Conservation (phyloP, 2,888 invertebrate species). For the Caenorhabditis sp. region DNA sequence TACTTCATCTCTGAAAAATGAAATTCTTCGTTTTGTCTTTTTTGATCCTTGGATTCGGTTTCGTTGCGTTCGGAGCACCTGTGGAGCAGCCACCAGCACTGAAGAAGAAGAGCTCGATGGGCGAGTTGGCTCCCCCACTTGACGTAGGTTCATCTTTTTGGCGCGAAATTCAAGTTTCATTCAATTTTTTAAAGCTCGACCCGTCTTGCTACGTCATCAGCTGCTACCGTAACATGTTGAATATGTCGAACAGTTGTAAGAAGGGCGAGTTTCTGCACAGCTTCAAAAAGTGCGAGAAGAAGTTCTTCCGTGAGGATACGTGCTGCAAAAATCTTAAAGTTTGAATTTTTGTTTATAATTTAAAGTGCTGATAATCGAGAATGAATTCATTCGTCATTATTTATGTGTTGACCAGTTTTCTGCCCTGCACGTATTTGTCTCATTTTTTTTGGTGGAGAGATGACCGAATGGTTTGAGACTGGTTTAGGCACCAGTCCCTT, state of each 20-base stretch:
- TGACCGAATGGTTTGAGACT: slow-evolving; percentile 93
- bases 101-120: slow-evolving; percentile 25
- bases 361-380: too few relatives aligned
- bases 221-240: slow-evolving; percentile 50
- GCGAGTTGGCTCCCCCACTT: slow-evolving; percentile 4
- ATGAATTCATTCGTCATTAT: too few relatives aligned
- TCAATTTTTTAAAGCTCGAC: slow-evolving; percentile 23
- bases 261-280: slow-evolving; percentile 41
- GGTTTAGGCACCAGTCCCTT: slow-evolving; percentile 92
- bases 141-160: not conserved
- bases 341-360: too few relatives aligned
- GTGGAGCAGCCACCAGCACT: not conserved
- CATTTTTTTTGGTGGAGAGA: too few relatives aligned
- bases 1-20: not conserved
- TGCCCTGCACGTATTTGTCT: too few relatives aligned
- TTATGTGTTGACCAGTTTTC: too few relatives aligned
- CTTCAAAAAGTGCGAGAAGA: slow-evolving; percentile 46
- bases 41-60: not conserved
- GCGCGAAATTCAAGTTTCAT: not conserved
- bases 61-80: slow-evolving; percentile 1
- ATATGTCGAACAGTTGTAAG: slow-evolving; percentile 33
- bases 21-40: not conserved
- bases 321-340: slow-evolving; percentile 26
- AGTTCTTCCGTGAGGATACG: slow-evolving; percentile 43
- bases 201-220: slow-evolving; percentile 18